Evolutionary conservation across 2,888 invertebrate species (phyloP), one percentile per base, ranked within the genome.

Genomic region (Conchocele bisecta): DNA sequence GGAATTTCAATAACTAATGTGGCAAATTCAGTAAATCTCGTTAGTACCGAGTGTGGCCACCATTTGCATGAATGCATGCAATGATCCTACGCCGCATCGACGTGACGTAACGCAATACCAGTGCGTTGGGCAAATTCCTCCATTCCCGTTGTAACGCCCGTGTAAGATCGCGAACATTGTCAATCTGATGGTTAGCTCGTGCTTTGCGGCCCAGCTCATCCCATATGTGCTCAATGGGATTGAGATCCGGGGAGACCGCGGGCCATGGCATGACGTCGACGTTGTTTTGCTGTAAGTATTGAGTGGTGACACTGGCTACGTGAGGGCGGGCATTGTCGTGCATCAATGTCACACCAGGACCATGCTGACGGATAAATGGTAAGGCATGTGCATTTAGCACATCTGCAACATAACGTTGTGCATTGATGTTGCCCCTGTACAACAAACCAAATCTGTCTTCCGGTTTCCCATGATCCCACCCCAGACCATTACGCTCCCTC

Each of bases 401-500:
- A 22, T 42, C 42, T 42, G 42, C 42, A 42, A 42, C 42, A 9
- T 42, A 42, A 42, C 42, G 6, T 22, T 42, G 42, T 42, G 42
- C 42, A 42, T 42, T 42, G 22, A 42, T 42, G 6, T 42, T 42
- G 42, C 42, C 42, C n/a, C 6, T 9, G 42, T 42, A 9, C 42
- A 42, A 42, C 42, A 15, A 42, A n/a, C 22, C 42, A 42, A 42
- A 42, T 42, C 42, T 42, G 42, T 42, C 42, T 42, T 42, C 42
- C 37, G 54, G 37, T 37, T 6, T 37, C 54, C 20, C 37, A 54
- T 35, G 35, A 54, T 54, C 54, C 54, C 54, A 54, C 54, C 35
- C 37, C 35, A 54, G 35, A 54, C 39, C 54, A 37, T 37, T 54
- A 35, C 54, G 54, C 54, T 37, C 35, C 54, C 35, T 37, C 54